Base-by-base conservation (phyloP, 2,888 invertebrate species). In the Philopedon plagiatum region DNA sequence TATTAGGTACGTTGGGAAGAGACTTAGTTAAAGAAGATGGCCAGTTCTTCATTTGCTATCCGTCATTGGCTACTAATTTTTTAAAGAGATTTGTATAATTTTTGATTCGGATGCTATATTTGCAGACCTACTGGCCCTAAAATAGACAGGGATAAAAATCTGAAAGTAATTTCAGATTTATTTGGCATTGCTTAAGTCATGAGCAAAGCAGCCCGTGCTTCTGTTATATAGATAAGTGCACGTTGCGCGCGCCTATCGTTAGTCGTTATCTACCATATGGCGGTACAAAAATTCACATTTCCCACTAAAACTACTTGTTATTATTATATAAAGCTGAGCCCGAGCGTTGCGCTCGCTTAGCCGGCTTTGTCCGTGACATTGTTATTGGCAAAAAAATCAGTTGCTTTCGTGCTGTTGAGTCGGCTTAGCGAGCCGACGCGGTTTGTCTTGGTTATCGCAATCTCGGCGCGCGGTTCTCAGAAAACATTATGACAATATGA, bases 311-410 rank as follows among this genome's bases (percentile, higher is more conserved):
- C 60, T 37, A 66, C 37, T 63, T 72, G 66, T 73, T 70, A 56
- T 60, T 58, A 34, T n/a, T n/a, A n/a, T n/a, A n/a, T 64, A 57
- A 57, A 56, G 26, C 44, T 19, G 73, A 61, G 32, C 21, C 21
- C 34, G 61, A 66, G 63, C 66, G 67, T 57, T 44, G 71, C 67
- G 65, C 58, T 73, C 58, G 63, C 60, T 67, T 73, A 76, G 68
- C 69, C 76, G 75, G 75, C 75, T 78, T 75, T 77, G 79, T 74
- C 81, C 80, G 75, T 80, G 81, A 81, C 80, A 80, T 80, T 81
- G 79, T 78, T 78, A 75, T 70, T 76, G 74, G 75, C 66, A 74
- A 76, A 78, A 79, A 79, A 77, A 77, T 80, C 75, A 81, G 81
- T 81, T 78, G 77, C 78, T 75, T 76, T 77, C 78, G 78, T 73